Evolutionary conservation across 2,797 vertebrate genomes (phyloP), one percentile per base, ranked within the genome.

Genomic region (Thunnus albacares): DNA sequence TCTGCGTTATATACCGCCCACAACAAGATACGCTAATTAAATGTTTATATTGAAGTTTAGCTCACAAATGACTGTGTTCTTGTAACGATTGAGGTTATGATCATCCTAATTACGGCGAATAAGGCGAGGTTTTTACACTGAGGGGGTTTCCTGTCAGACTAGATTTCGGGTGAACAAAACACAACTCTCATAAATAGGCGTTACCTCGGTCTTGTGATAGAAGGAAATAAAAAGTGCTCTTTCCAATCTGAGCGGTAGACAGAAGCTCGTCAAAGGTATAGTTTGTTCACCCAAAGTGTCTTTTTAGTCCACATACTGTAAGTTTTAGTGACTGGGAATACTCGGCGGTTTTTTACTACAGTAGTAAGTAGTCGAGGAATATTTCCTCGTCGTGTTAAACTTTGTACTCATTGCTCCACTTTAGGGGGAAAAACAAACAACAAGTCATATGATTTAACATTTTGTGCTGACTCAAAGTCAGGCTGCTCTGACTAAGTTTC

Each of bases 141-240:
- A 20, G 3, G 1, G 2, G 0, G 10, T 15, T 38, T 61, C 77
- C 90, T 87, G 82, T 28, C 43, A 91, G 87, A 6, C 71, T 0
- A 2, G 0, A 9, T 3, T 14, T 2, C 5, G 92, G 88, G 60
- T 15, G 0, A 0, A 0, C 0, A 18, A 51, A 13, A 26, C 3
- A 9, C 0, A 0, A 0, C 0, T 0, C 0, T 0, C 0, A 68
- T 30, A 59, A 52, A 71, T 22, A 61, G 57, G 81, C 83, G 89
- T 90, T 6, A 5, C 75, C 9, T 2, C 0, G 2, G 9, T 79
- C 86, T 8, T 47, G 73, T 92, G 94, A 92, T 33, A 35, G 5
- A 3, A 7, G 61, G 76, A 83, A 88, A 71, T 82, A 85, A 86
- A 60, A 57, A 24, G 67, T 53, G 53, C 33, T 0, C 24, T 0